Conservation (phyloP, 2,797 vertebrate species). For the Pampus argenteus region DNA sequence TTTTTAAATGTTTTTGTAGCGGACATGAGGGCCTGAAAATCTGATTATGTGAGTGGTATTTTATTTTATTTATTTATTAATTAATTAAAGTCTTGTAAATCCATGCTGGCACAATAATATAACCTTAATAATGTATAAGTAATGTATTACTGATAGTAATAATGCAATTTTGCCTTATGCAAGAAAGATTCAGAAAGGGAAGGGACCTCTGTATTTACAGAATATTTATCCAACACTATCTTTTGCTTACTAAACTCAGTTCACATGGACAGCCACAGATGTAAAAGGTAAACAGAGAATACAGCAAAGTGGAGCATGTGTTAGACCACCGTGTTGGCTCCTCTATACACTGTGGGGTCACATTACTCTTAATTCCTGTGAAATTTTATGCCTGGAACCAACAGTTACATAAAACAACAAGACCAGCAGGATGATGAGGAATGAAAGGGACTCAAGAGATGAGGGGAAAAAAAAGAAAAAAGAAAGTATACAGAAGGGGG, state of each 20-base stretch:
- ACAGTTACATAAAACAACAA: conserved; percentile 39
- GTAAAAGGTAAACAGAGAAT: conserved; percentile 40
- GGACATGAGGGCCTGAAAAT: too few relatives aligned
- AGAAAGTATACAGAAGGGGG: not conserved
- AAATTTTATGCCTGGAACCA: conserved; percentile 45
- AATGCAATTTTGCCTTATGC: not conserved
- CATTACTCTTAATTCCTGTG: conserved; percentile 40
- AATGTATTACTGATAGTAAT: not conserved
- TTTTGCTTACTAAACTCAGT: conserved; percentile 14
- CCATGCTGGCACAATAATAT: not conserved
- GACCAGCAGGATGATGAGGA: conserved; percentile 19
- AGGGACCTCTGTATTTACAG: not conserved
- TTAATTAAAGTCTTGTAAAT: not conserved
- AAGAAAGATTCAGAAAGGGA: not conserved
- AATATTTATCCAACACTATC: conserved; percentile 23
- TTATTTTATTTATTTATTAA: not conserved
- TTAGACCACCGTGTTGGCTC: conserved; percentile 42
- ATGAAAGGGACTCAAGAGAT: not conserved
- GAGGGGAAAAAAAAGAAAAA: not conserved
- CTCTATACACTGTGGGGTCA: conserved; percentile 35
- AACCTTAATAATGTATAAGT: not conserved
- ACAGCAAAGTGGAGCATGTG: conserved; percentile 19
- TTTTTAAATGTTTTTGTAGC: too few relatives aligned
- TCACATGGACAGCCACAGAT: conserved; percentile 13
- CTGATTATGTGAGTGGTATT: not conserved